Evolutionary conservation across 2,888 invertebrate species (phyloP).

Genomic region (Limenitis camilla): DNA sequence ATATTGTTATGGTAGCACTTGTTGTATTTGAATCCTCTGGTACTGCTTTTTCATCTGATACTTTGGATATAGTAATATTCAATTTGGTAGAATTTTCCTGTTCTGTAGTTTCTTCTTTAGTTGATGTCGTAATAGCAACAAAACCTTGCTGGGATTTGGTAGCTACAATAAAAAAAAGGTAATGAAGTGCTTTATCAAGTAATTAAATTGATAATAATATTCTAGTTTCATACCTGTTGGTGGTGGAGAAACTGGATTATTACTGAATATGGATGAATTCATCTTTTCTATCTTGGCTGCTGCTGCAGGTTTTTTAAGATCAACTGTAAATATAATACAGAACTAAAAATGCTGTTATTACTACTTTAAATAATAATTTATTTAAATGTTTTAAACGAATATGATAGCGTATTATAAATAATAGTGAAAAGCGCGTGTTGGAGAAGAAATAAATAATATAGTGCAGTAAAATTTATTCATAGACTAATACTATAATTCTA

Average conservation of each 20-base stretch:
- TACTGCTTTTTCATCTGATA: background rate
- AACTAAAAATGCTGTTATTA: no score
- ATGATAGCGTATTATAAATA: background rate
- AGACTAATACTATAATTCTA: background rate
- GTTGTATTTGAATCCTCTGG: background rate
- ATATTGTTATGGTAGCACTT: background rate
- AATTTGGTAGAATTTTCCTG: background rate
- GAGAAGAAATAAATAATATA: background rate
- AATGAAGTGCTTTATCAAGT: background rate
- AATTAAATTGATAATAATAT: background rate
- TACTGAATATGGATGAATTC: slow-evolving; percentile 29
- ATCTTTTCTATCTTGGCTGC: slow-evolving; percentile 24
- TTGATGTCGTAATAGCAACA: slow-evolving; percentile 1
- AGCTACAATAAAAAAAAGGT: slow-evolving; percentile 1
- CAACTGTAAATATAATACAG: slow-evolving; percentile 23
- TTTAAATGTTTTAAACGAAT: no score
- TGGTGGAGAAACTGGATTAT: slow-evolving; percentile 26
- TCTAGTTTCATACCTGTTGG: slow-evolving; percentile 9
- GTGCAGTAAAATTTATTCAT: background rate
- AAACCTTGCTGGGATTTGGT: slow-evolving; percentile 9
- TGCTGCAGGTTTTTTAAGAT: slow-evolving; percentile 23
- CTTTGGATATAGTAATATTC: background rate
- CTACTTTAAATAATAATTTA: no score
- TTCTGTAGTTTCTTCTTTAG: slow-evolving; percentile 10
- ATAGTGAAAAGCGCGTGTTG: background rate